phyloP scores from a whole-genome alignment of 2,888 invertebrate genomes.

The Malacosoma neustria region DNA sequence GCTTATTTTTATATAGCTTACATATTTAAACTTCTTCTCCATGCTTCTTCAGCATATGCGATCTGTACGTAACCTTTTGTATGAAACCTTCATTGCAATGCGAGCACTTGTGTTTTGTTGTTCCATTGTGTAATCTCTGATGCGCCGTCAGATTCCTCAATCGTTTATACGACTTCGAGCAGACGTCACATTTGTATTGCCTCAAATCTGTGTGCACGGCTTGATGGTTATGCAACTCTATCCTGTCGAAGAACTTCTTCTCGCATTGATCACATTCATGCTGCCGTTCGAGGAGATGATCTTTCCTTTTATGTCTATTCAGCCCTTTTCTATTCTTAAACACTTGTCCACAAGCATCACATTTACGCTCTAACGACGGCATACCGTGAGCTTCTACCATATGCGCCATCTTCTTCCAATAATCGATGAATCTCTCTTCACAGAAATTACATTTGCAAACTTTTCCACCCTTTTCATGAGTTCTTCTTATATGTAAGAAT shows the following conservation, averaged over 20 bases:
- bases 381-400: slow-evolving; percentile 38
- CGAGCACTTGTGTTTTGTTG: slow-evolving; percentile 15
- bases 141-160: slow-evolving; percentile 41
- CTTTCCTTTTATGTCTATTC: slow-evolving; percentile 36
- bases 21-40: slow-evolving; percentile 17
- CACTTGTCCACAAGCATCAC: slow-evolving; percentile 39
- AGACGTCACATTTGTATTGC: slow-evolving; percentile 39
- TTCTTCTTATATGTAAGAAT: slow-evolving; percentile 18
- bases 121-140: slow-evolving; percentile 24
- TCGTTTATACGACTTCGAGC: slow-evolving; percentile 35
- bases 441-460: slow-evolving; percentile 36
- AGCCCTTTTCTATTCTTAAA: slow-evolving; percentile 35
- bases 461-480: slow-evolving; percentile 18
- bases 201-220: slow-evolving; percentile 37
- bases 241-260: slow-evolving; percentile 36
- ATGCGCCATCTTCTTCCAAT: slow-evolving; percentile 40
- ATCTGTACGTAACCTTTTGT: slow-evolving; percentile 41
- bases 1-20: too few relatives aligned
- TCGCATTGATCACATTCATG: slow-evolving; percentile 58
- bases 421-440: slow-evolving; percentile 33
- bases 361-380: slow-evolving; percentile 28
- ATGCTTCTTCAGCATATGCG: slow-evolving; percentile 46
- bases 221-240: slow-evolving; percentile 33
- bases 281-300: slow-evolving; percentile 48
- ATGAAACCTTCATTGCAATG: slow-evolving; percentile 24